Base-by-base conservation (phyloP, 2,888 invertebrate species). In the Glomeris marginata region DNA sequence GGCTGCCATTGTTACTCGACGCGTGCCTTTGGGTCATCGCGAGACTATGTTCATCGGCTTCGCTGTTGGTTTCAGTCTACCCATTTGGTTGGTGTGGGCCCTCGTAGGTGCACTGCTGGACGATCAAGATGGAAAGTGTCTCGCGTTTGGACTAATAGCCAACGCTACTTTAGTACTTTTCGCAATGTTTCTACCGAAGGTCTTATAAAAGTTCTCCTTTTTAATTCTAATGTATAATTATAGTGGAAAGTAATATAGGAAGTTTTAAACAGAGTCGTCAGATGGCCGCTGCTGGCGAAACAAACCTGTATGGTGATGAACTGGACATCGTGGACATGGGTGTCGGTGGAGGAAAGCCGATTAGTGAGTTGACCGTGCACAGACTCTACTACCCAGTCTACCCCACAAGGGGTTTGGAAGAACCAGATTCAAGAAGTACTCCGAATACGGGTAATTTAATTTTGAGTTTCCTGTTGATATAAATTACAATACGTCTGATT, bases 101-200 rank as follows among this genome's bases (percentile, higher is more conserved):
- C 10, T 34, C 3, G 20, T 41, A 5, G 45, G 40, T 11, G 45
- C 46, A 13, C 28, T 51, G 6, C 28, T 52, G 11, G 13, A 41
- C 3, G 41, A 10, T 11, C 18, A 41, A 41, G 43, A 46, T 13
- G 52, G 50, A 6, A 20, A 50, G n/a, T 52, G 52, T 36, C 28
- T 52, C n/a, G 52, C 52, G 5, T 52, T 50, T 22, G 52, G 52
- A 11, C 42, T 52, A 4, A 36, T 49, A 8, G 44, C 49, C 36
- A 41, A 35, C 15, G 41, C 50, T 3, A 40, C 52, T 1, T 36
- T 52, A 34, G 42, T 52, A 6, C 36, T 52, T 15, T 52, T 52
- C 34, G 46, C 47, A 40, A 52, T 52, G 52, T 52, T 52, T 34
- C 22, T 60, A 61, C 53, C 65, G 63, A 58, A 61, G 64, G 76